Evolutionary conservation across 2,888 invertebrate genomes (phyloP).

Genomic region (Parnassius glacialis): DNA sequence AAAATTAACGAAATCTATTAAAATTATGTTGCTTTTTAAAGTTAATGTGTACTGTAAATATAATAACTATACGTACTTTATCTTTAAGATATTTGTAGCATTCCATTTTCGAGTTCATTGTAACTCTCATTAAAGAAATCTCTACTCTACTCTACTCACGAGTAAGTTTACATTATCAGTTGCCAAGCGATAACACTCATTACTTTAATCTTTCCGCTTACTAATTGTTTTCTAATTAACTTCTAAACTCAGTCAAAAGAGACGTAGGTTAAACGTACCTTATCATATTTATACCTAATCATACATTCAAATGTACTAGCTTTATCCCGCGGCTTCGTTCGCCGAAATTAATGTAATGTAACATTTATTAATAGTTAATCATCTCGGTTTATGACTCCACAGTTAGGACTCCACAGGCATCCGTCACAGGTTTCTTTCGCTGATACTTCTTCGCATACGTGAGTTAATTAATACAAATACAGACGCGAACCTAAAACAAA

Average conservation of each 20-base stretch:
- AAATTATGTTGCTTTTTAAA: too few species aligned
- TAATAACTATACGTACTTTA: too few species aligned
- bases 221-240: conserved; percentile 47
- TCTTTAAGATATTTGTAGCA: not conserved
- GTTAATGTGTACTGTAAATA: too few species aligned
- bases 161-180: conserved; percentile 31
- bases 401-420: too few species aligned
- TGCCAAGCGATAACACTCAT: conserved; percentile 48
- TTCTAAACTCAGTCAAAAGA: conserved; percentile 21
- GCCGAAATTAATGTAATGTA: conserved; percentile 7
- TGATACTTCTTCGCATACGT: too few species aligned
- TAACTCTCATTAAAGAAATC: conserved; percentile 13
- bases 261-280: conserved; percentile 28
- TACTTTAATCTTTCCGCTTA: conserved; percentile 55
- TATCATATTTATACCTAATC: not conserved
- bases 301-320: not conserved
- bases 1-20: too few species aligned
- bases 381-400: too few species aligned
- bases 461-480: too few species aligned
- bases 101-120: not conserved
- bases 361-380: too few species aligned
- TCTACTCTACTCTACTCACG: not conserved
- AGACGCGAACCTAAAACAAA: too few species aligned
- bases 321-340: too few species aligned
- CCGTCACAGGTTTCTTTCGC: too few species aligned